Conservation (phyloP, 2,888 invertebrate species). For the Steinernema hermaphroditum region DNA sequence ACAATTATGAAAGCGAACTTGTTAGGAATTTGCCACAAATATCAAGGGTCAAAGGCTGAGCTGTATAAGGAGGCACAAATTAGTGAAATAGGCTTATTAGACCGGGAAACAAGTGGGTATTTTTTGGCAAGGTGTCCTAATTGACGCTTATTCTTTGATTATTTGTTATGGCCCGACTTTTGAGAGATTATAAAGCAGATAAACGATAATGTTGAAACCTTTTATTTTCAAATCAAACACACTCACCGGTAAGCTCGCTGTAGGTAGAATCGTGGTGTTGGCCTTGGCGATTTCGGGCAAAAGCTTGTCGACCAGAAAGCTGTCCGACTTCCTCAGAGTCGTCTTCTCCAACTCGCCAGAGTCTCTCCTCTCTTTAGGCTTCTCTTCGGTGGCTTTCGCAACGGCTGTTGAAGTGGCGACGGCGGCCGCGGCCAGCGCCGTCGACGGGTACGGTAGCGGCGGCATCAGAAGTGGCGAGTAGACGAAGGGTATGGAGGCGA, state of each 20-base stretch:
- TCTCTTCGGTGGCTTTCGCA: background rate
- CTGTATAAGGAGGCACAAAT: no score
- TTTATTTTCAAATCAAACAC: no score
- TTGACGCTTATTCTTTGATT: no score
- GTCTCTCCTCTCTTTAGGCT: background rate
- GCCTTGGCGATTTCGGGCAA: conserved; percentile 17
- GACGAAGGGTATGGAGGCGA: background rate
- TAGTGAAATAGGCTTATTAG: no score
- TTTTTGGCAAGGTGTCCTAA: no score
- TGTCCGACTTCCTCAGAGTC: background rate
- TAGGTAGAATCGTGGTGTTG: conserved; percentile 1
- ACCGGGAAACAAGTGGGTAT: no score
- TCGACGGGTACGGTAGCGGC: conserved; percentile 15
- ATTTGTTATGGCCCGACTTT: no score
- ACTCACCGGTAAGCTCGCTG: conserved; percentile 20
- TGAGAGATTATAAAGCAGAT: no score
- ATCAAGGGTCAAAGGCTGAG: no score
- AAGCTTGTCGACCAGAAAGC: conserved; percentile 18
- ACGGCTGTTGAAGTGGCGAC: background rate
- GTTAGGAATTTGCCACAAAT: no score
- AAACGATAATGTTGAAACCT: background rate
- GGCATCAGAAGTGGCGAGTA: conserved; percentile 2
- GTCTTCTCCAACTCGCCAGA: background rate
- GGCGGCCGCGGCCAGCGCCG: conserved; percentile 10
- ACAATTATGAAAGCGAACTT: no score